Evolutionary conservation across 2,113 vertebrate species (phyloP), one percentile per base, ranked within the genome.

Genomic region (Nanger granti): DNA sequence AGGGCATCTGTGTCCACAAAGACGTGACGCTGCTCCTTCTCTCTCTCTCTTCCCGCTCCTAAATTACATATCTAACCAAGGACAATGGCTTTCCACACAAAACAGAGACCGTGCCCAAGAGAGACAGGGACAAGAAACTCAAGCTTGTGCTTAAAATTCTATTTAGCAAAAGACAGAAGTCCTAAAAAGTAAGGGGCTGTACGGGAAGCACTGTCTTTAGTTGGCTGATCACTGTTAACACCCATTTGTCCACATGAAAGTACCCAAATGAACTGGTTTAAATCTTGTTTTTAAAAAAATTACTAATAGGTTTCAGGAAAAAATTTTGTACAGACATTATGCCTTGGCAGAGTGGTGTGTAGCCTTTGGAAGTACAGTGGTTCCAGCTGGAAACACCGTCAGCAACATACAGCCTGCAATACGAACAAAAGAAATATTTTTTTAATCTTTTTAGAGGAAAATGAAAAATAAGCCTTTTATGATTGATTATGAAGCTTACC

Each of bases 261-360:
- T 96, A 66, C 80, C 24, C 49, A 94, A 97, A 95, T 82, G 52
- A 97, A 97, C 41, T 84, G 31, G 55, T 94, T 24, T 89, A 96
- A 93, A 92, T 90, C 47, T 60, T 93, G 3, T n/a, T 79, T 79
- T 4, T 2, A n/a, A 92, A 88, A 90, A 95, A 89, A 37, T 97
- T 60, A 76, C 31, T 44, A 34, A 11, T 86, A 54, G 17, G 24
- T 96, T 91, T 91, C 49, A 64, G 73, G 73, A 79, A 89, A 80
- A 97, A 95, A 66, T 7, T n/a, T 28, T 88, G 24, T 44, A 9
- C 28, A 76, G 69, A 96, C 93, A 76, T 49, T 90, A 41, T 64
- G 69, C 24, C 57, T 54, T 41, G 76, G 76, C 6, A 8, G 80
- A 52, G 80, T 34, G 49, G 62, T 20, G 9, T 14, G n/a, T n/a